Base-by-base conservation (phyloP, 2,113 vertebrate species). In the Pelobates fuscus region DNA sequence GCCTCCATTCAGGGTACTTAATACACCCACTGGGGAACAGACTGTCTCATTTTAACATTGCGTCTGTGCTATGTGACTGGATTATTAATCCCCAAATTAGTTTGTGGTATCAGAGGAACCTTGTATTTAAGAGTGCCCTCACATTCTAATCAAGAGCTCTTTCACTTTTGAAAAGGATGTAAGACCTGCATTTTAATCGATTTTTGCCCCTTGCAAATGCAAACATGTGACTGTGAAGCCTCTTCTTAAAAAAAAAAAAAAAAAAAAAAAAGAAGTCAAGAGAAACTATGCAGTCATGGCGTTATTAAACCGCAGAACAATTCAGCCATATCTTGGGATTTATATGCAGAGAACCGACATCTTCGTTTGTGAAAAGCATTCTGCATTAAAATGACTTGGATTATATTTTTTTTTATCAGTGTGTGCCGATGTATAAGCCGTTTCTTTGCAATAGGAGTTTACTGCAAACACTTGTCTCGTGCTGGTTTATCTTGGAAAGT, bases 41-140 rank as follows among this genome's bases (percentile, higher is more conserved):
- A 55, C 25, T 55, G 66, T 54, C 29, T 44, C 62, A 43, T 65
- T 65, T 63, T 63, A 63, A 37, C 43, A 68, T 30, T 68, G 46
- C 46, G 55, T 41, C 41, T 23, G 57, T 26, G 54, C 55, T 43
- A 25, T 70, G 67, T 70, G 67, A 70, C 54, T 11, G 32, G 67
- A 49, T 59, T 70, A 59, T 59, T 70, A 70, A 70, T 70, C 29
- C 32, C 67, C 67, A 69, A 57, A 57, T 70, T 57, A 41, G 54
- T 25, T 25, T 43, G 29, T 23, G 18, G 27, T 32, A 46, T 55
- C 46, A 55, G 46, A 68, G 37, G 27, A 55, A 29, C 62, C 62
- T 23, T 65, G 60, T 63, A 37, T 37, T 63, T 63, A 21, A 62
- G 29, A 30, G 60, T 63, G 60, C 30, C 60, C 60, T 63, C 37